Evolutionary conservation across 1,140 invertebrate species (phyloP).

Genomic region (Dryas iulia): DNA sequence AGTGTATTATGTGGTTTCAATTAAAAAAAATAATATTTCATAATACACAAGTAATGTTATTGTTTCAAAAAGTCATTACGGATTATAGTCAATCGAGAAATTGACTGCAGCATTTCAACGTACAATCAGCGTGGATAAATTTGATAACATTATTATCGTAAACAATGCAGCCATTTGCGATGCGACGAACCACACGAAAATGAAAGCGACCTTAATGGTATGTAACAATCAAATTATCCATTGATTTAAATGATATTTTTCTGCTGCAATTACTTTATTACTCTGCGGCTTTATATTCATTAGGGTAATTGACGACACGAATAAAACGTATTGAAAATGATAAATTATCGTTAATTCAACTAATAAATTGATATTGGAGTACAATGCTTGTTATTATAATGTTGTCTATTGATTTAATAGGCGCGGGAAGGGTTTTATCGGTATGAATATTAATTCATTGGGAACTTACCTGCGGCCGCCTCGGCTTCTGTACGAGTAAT

Average conservation of each 20-base stretch:
- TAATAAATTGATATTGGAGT: constrained; percentile 11
- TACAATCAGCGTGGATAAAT: constrained; percentile 9
- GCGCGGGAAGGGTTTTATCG: not conserved
- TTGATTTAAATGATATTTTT: constrained; percentile 16
- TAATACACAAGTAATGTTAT: not conserved
- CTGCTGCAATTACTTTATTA: constrained; percentile 19
- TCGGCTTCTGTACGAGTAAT: constrained; percentile 76
- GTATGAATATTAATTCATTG: constrained; percentile 20
- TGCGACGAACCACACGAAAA: constrained; percentile 6
- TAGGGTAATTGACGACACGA: constrained; percentile 11
- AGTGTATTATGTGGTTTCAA: not conserved
- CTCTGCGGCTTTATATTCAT: constrained; percentile 11
- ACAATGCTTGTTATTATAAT: constrained; percentile 10
- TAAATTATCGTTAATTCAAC: constrained; percentile 10
- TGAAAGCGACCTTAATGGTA: constrained; percentile 4
- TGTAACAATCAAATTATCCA: constrained; percentile 13
- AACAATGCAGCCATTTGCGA: constrained; percentile 6
- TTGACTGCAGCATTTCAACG: not conserved
- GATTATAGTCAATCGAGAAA: not conserved
- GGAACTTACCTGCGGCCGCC: constrained; percentile 72
- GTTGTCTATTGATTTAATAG: constrained; percentile 14
- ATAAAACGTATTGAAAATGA: constrained; percentile 14
- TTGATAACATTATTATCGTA: constrained; percentile 6
- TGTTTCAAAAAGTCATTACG: constrained; percentile 2
- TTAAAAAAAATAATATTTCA: not conserved